Conservation (phyloP, 2,888 invertebrate genomes). For the Polydrusus tereticollis region DNA sequence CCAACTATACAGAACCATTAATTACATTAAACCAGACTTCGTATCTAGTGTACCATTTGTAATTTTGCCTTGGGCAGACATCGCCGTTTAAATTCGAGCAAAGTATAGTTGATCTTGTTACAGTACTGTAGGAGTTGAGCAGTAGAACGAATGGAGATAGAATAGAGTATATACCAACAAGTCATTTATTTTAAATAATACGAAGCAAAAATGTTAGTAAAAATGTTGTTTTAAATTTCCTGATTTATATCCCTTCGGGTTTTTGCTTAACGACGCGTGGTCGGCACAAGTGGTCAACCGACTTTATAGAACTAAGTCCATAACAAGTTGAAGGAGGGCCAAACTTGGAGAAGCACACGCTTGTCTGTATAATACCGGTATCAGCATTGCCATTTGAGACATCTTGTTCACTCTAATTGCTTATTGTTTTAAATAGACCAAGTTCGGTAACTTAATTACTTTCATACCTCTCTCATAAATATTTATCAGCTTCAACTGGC, state of each 20-base stretch:
- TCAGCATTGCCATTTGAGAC: slow-evolving; percentile 56
- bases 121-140: slow-evolving; percentile 57
- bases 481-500: slow-evolving; percentile 55
- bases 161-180: too few species aligned
- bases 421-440: slow-evolving; percentile 62
- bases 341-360: slow-evolving; percentile 53
- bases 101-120: slow-evolving; percentile 59
- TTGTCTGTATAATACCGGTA: slow-evolving; percentile 33
- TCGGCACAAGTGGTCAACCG: slow-evolving; percentile 64
- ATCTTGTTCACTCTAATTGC: slow-evolving; percentile 65
- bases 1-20: slow-evolving; percentile 38
- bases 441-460: slow-evolving; percentile 52
- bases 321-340: slow-evolving; percentile 50
- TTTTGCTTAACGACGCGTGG: slow-evolving; percentile 57
- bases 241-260: not conserved
- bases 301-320: slow-evolving; percentile 41
- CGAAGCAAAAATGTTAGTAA: not conserved
- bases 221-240: not conserved
- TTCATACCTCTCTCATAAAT: slow-evolving; percentile 60
- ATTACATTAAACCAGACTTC: slow-evolving; percentile 42
- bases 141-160: too few species aligned
- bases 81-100: slow-evolving; percentile 36
- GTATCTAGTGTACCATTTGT: slow-evolving; percentile 39
- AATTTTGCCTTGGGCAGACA: slow-evolving; percentile 34
- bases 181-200: too few species aligned